Base-by-base conservation (phyloP, 1,140 invertebrate genomes). In the Drosophila santomea region DNA sequence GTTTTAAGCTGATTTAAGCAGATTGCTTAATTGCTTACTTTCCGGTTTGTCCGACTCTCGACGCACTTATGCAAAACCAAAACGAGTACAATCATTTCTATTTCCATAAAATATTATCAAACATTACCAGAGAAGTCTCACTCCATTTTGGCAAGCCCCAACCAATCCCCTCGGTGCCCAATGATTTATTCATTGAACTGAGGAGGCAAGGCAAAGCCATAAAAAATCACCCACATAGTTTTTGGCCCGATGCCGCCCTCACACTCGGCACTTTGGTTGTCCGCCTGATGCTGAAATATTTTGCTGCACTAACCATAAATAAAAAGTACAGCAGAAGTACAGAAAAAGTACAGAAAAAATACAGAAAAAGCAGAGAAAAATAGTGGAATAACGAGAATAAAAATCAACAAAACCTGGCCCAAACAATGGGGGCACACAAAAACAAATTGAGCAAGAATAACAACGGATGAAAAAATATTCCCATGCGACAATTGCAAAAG, bases 361-460 rank as follows among this genome's bases (percentile, higher is more conserved):
- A 25, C 20, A 50, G 23, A 68, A 69, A 69, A 69, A 69, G 38
- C 5, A 39, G 3, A 39, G 38, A 39, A 69, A 57, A 69, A 71
- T 69, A 20, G 43, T 36, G 25, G 5, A 41, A 15, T 23, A 58
- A 41, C 28, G n/a, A 28, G 58, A 71, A 71, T 72, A 58, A 72
- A 71, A 71, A 32, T 71, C 45, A 7, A 20, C 68, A 72, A 71
- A 36, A 71, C 48, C 14, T 6, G 43, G 44, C 35, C 38, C 63
- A 67, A 63, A 58, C 68, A 71, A 72, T 58, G 44, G 54, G 36
- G 25, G 43, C 35, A 20, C 68, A 71, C 36, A 71, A 51, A 58
- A 71, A 72, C 68, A 72, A 72, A 72, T 72, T 72, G 68, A 71
- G 66, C 64, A 71, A 71, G 64, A 71, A 71, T 71, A 71, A 71